Conservation (phyloP, 2,797 vertebrate species). For the Ceryle rudis region DNA sequence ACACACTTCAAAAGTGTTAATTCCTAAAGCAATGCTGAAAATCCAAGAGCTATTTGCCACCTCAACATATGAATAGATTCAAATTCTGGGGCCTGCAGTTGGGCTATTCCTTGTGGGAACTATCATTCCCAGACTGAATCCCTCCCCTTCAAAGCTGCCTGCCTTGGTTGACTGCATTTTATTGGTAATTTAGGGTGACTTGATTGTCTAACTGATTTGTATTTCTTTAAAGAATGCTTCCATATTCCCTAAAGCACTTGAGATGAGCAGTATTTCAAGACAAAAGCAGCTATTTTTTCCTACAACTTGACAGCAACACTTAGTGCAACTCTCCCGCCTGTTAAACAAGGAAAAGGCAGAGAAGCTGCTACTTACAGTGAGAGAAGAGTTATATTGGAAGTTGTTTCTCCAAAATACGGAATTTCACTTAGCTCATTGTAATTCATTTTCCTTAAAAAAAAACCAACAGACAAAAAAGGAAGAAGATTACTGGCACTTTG, state of each 20-base stretch:
- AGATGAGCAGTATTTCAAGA: background rate
- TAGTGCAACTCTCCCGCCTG: background rate
- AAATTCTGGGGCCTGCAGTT: background rate
- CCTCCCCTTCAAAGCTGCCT: background rate
- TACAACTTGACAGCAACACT: background rate
- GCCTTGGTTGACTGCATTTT: background rate
- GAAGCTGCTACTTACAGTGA: slow-evolving; percentile 88
- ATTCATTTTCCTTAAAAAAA: slow-evolving; percentile 89
- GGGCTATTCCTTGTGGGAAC: background rate
- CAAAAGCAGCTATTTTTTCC: background rate
- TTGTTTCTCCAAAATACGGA: slow-evolving; percentile 89
- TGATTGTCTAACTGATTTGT: background rate
- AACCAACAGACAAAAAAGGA: background rate
- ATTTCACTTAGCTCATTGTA: slow-evolving; percentile 91
- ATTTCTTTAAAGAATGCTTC: background rate
- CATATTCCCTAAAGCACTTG: background rate
- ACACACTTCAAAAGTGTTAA: background rate
- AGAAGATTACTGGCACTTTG: slow-evolving; percentile 1
- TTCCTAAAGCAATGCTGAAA: background rate
- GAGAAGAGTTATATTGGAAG: slow-evolving; percentile 90
- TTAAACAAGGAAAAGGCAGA: background rate
- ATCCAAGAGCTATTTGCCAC: background rate
- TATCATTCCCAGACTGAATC: background rate
- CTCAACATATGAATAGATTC: background rate
- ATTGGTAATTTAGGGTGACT: background rate